These are phyloP conservation scores for Remorina albescens DNA, from an alignment of 2,797 vertebrate species.

Conservation along the genomic window DNA sequence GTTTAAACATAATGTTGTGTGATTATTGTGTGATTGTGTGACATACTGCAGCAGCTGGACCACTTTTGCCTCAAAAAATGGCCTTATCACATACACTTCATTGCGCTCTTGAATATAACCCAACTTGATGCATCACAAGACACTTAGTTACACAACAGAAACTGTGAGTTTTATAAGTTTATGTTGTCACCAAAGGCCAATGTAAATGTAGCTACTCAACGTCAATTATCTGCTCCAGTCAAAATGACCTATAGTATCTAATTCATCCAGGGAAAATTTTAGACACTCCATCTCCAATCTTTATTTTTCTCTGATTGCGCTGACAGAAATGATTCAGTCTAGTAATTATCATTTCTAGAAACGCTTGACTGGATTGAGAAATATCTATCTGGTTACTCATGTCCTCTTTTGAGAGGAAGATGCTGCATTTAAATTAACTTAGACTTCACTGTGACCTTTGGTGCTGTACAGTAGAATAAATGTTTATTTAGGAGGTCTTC, in stretches of 20 bases:
- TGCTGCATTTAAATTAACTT: conserved; percentile 15
- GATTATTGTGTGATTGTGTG: too few relatives aligned
- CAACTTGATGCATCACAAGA: background rate
- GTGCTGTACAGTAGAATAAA: background rate
- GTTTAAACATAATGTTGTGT: background rate
- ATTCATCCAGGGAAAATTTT: background rate
- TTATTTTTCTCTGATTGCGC: background rate
- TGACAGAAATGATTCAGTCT: background rate
- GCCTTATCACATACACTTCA: too few relatives aligned
- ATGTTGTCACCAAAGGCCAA: background rate
- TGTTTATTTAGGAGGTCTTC: background rate
- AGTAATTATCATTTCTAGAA: background rate
- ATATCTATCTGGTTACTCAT: conserved; percentile 7
- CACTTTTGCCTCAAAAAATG: conserved; percentile 23
- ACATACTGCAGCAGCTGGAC: conserved; percentile 28
- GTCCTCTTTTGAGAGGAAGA: background rate
- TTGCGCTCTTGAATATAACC: background rate
- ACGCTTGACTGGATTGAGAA: background rate
- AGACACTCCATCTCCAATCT: background rate
- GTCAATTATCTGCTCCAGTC: background rate
- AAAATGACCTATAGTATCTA: background rate
- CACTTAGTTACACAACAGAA: background rate
- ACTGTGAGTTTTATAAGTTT: background rate
- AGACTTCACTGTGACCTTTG: conserved; percentile 7
- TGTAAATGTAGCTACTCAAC: background rate